Evolutionary conservation across 2,797 vertebrate genomes (phyloP).

Genomic region (Aeoliscus strigatus): DNA sequence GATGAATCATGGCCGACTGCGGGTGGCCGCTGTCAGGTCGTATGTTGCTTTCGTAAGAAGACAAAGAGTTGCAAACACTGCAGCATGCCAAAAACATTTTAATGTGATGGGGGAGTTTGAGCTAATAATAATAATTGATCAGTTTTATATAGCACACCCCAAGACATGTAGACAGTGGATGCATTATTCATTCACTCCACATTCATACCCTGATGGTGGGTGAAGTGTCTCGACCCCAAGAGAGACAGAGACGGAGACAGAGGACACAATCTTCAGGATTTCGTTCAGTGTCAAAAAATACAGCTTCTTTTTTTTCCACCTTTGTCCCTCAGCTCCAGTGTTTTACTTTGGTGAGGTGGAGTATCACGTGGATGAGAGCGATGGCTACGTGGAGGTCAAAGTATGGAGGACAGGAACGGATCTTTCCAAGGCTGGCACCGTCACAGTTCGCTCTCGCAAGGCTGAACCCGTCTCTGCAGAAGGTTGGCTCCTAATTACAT

Average conservation of each 20-base stretch:
- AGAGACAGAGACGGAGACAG: too few relatives aligned
- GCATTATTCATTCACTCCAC: too few relatives aligned
- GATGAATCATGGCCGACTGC: slow-evolving; percentile 30
- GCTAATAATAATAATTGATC: too few relatives aligned
- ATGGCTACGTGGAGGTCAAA: slow-evolving; percentile 78
- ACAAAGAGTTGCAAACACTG: slow-evolving; percentile 14
- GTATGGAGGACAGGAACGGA: slow-evolving; percentile 89
- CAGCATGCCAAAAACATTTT: too few relatives aligned
- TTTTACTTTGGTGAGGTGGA: slow-evolving; percentile 84
- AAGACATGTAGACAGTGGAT: too few relatives aligned
- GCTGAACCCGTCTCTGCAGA: slow-evolving; percentile 82
- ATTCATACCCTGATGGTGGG: too few relatives aligned
- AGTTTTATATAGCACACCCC: too few relatives aligned
- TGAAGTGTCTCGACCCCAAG: too few relatives aligned
- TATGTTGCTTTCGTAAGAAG: slow-evolving; percentile 15
- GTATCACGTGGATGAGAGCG: slow-evolving; percentile 85
- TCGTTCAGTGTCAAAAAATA: too few relatives aligned
- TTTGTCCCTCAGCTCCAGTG: slow-evolving; percentile 63
- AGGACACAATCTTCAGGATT: too few relatives aligned
- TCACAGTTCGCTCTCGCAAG: slow-evolving; percentile 87
- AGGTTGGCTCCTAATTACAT: slow-evolving; percentile 67
- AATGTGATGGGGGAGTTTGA: too few relatives aligned
- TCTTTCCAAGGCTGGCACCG: slow-evolving; percentile 79
- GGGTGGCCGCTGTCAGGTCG: slow-evolving; percentile 22
- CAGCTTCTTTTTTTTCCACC: not conserved